A percentile compares a stretch with the other conserved stretches of the same genome.
Conservation (phyloP, 1,140 invertebrate genomes). For the Agraylea sexmaculata region DNA sequence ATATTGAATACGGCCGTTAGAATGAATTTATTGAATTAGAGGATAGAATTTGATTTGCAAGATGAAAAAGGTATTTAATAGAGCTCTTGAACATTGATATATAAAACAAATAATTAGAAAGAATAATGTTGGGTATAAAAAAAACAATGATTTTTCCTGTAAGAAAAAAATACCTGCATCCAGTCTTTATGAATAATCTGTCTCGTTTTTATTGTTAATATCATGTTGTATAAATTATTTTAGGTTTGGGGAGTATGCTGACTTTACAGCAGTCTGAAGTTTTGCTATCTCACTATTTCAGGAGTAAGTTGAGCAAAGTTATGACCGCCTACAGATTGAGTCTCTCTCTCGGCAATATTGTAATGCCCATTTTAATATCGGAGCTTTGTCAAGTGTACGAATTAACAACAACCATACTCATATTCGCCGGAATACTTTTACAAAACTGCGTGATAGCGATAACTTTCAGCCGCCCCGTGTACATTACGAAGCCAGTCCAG, state of each 20-base stretch:
- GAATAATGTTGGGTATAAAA: too few species aligned
- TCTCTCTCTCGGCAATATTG: conserved; percentile 30
- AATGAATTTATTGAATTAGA: too few species aligned
- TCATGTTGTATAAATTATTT: too few species aligned
- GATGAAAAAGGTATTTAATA: too few species aligned
- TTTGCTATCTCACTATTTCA: conserved; percentile 37
- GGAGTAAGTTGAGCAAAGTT: conserved; percentile 30
- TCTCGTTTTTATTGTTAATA: too few species aligned
- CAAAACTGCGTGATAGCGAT: conserved; percentile 35
- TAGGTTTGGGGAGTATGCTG: conserved; percentile 33
- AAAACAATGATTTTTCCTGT: too few species aligned
- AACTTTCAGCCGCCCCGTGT: conserved; percentile 31
- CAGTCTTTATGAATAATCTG: too few species aligned
- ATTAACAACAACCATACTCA: conserved; percentile 29
- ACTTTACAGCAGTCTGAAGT: conserved; percentile 37
- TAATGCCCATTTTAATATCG: conserved; percentile 29
- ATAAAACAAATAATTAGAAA: too few species aligned
- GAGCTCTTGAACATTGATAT: too few species aligned
- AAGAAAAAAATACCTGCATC: too few species aligned
- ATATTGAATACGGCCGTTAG: too few species aligned
- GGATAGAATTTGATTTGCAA: too few species aligned
- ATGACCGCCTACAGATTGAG: conserved; percentile 32
- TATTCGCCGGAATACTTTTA: conserved; percentile 34
- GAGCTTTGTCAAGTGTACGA: conserved; percentile 28
- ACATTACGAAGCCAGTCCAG: conserved; percentile 32